Conservation (phyloP, 1,140 invertebrate species). For the Brachionus paranguensis region DNA sequence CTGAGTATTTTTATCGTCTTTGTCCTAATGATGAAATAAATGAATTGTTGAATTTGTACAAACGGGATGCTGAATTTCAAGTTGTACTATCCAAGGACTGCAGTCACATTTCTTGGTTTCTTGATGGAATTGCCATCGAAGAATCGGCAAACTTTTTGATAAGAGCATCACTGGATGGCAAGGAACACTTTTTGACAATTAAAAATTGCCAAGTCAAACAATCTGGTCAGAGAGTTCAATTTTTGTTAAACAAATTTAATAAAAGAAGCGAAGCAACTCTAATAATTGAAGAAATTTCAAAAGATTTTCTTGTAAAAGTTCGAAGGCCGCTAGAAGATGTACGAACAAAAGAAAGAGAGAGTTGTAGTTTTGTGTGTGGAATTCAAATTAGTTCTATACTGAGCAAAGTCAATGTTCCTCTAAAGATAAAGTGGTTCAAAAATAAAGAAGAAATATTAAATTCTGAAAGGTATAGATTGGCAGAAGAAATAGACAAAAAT, state of each 20-base stretch:
- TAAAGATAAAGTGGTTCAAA: neutral
- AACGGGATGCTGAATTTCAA: neutral
- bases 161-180: neutral
- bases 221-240: neutral
- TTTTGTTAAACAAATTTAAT: neutral
- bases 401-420: neutral
- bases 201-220: constrained; percentile 9
- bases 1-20: neutral
- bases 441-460: neutral
- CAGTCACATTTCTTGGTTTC: neutral
- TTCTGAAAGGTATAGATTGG: neutral
- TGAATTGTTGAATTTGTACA: neutral
- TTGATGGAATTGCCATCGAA: neutral
- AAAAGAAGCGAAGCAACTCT: neutral
- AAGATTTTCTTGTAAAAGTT: neutral
- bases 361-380: neutral
- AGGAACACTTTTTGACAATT: neutral
- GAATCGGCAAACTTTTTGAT: neutral
- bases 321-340: neutral
- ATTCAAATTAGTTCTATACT: neutral
- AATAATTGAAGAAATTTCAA: neutral
- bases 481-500: neutral
- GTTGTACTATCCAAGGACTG: neutral
- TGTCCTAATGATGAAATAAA: neutral
- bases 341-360: neutral